Base-by-base conservation (phyloP, 2,888 invertebrate species). In the Drosophila neonasuta region DNA sequence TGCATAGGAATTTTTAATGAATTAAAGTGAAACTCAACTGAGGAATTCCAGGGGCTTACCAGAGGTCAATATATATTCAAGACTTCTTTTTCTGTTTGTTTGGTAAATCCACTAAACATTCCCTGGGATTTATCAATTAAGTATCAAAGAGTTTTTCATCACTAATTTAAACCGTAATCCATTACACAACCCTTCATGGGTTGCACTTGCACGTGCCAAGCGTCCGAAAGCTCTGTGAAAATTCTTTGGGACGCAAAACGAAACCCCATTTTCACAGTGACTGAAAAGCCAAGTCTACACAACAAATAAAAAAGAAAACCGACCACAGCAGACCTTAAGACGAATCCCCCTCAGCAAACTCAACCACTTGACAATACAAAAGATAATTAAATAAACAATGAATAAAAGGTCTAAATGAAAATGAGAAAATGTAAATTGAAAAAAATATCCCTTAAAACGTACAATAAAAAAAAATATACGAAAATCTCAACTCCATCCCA, bases 371-470 rank as follows among this genome's bases (percentile, higher is more conserved):
- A 85, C 80, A 84, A 82, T 78, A 81, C 78, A 79, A 78, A 82
- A 70, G 71, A 83, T 83, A 83, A 83, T 83, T 84, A 83, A 83
- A 84, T 85, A 85, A 81, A 80, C 80, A 81, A 84, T 83, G 79
- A 83, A 79, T 77, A 63, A 77, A 66, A 64, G 79, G 82, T 69
- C 71, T 70, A 79, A 81, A 82, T 71, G 69, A 77, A 75, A 83
- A 77, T 70, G 68, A 61, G 48, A 69, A 79, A 83, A 81, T 84
- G 78, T 68, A 83, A 82, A 82, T 78, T 78, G 71, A 68, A 68
- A 70, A 74, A 80, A 73, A 79, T 58, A 52, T 30, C 56, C 65
- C 61, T 41, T 5, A 68, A 64, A 61, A 54, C 36, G 44, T 20
- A 39, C n/a, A 46, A 13, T 32, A 20, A 59, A 62, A n/a, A 24